These are phyloP conservation scores for Paracanthobrama guichenoti DNA, from an alignment of 2,113 vertebrate species.

Conservation along the genomic window DNA sequence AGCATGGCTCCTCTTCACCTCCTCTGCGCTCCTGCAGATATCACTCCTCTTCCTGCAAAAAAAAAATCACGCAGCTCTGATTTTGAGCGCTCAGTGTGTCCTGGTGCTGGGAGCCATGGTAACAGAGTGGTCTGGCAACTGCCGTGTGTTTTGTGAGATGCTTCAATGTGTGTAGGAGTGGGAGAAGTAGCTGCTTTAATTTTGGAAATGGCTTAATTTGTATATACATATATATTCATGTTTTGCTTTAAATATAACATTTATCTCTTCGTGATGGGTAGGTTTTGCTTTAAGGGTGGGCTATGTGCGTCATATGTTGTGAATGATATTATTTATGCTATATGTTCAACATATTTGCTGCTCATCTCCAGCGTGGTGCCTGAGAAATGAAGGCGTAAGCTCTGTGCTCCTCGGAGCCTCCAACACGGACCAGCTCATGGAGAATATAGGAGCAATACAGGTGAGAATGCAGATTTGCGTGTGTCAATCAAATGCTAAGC, in stretches of 20 bases:
- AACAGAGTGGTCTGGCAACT: constrained; percentile 50
- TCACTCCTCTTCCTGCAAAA: background rate
- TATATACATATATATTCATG: constrained; percentile 10
- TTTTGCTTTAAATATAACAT: constrained; percentile 16
- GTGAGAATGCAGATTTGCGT: constrained; percentile 69
- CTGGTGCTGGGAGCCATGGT: constrained; percentile 57
- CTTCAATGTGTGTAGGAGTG: constrained; percentile 27
- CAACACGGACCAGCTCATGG: constrained; percentile 95
- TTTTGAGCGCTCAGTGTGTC: constrained; percentile 25
- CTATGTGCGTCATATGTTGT: constrained; percentile 16
- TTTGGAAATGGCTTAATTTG: constrained; percentile 39
- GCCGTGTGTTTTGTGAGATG: constrained; percentile 47
- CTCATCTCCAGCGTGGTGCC: constrained; percentile 90
- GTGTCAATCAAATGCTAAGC: constrained; percentile 1
- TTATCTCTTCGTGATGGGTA: background rate
- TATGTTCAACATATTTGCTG: constrained; percentile 61
- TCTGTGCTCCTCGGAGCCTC: constrained; percentile 95
- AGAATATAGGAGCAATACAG: constrained; percentile 99
- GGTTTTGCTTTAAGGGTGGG: background rate
- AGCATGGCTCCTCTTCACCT: constrained; percentile 52
- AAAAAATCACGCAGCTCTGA: background rate
- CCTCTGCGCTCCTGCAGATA: constrained; percentile 26
- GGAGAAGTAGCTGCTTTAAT: constrained; percentile 47
- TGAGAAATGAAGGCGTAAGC: constrained; percentile 96
- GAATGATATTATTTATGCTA: constrained; percentile 5